Conservation (phyloP, 2,888 invertebrate genomes). For the Loripinus fragilis region DNA sequence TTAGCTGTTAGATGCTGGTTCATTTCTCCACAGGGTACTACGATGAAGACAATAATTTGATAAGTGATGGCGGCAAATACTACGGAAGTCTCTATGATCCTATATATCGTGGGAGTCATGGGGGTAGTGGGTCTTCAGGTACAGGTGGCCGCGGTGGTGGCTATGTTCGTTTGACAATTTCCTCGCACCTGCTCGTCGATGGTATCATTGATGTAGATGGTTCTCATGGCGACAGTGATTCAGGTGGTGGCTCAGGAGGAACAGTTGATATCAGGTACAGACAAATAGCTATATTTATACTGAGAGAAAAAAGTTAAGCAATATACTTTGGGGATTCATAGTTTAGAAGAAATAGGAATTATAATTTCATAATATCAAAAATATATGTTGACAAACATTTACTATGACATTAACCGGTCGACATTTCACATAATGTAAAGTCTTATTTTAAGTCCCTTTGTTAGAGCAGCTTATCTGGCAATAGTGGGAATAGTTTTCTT, state of each 20-base stretch:
- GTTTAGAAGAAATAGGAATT: too few relatives aligned
- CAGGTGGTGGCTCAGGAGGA: too few relatives aligned
- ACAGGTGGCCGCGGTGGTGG: slow-evolving; percentile 69
- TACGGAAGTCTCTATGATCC: slow-evolving; percentile 68
- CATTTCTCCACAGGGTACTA: slow-evolving; percentile 27
- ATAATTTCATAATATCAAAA: too few relatives aligned
- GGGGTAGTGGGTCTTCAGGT: slow-evolving; percentile 49
- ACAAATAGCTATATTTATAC: slow-evolving; percentile 34
- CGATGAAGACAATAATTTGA: slow-evolving; percentile 21
- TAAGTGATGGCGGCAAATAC: slow-evolving; percentile 60
- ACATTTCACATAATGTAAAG: too few relatives aligned
- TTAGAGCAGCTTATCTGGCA: too few relatives aligned
- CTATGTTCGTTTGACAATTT: slow-evolving; percentile 53
- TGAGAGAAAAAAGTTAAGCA: slow-evolving; percentile 74
- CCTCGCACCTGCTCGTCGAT: slow-evolving; percentile 59
- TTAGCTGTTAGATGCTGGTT: too few relatives aligned
- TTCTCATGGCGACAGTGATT: slow-evolving; percentile 45
- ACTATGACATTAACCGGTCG: too few relatives aligned
- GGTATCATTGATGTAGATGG: slow-evolving; percentile 64
- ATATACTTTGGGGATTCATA: slow-evolving; percentile 61
- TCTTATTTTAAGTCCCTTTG: too few relatives aligned
- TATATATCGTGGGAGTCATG: slow-evolving; percentile 61
- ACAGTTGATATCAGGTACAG: too few relatives aligned
- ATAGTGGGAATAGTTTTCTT: too few relatives aligned
- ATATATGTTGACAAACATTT: too few relatives aligned